These are phyloP conservation scores for Trachythela sp. DNA, from an alignment of 64 coral and sea anemone genomes.

Conservation along the genomic window DNA sequence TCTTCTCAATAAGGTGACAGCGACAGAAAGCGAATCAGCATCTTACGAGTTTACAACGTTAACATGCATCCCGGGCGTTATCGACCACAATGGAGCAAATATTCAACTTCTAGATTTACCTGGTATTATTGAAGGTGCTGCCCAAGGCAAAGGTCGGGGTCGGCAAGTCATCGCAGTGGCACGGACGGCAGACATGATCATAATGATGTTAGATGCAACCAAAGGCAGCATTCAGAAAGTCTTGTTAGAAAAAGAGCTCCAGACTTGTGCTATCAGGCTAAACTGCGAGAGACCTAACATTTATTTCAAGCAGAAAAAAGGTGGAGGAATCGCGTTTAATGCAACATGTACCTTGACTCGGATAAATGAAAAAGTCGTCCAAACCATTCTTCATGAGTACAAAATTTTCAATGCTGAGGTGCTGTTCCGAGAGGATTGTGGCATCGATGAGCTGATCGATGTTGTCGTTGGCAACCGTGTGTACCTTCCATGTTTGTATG, in stretches of 20 bases:
- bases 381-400: constrained; percentile 90
- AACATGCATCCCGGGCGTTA: constrained; percentile 89
- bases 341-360: constrained; percentile 84
- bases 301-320: constrained; percentile 95
- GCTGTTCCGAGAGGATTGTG: constrained; percentile 86
- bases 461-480: constrained; percentile 83
- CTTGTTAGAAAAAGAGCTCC: constrained; percentile 83
- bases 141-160: constrained; percentile 86
- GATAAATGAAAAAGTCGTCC: constrained; percentile 81
- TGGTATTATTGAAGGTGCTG: constrained; percentile 85
- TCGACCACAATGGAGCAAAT: constrained; percentile 84
- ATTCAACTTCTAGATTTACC: constrained; percentile 92
- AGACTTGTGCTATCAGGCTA: constrained; percentile 84
- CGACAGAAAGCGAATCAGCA: constrained; percentile 72
- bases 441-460: constrained; percentile 91
- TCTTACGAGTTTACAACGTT: constrained; percentile 94
- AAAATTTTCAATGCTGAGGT: constrained; percentile 99
- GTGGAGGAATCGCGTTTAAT: constrained; percentile 82
- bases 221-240: constrained; percentile 85
- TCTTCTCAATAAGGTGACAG: constrained; percentile 79
- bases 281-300: constrained; percentile 85
- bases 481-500: constrained; percentile 87
- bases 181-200: constrained; percentile 81
- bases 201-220: constrained; percentile 89
- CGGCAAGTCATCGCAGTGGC: constrained; percentile 92